Evolutionary conservation across 2,888 invertebrate species (phyloP), one percentile per base, ranked within the genome.

Genomic region (Sarcophaga variegata): DNA sequence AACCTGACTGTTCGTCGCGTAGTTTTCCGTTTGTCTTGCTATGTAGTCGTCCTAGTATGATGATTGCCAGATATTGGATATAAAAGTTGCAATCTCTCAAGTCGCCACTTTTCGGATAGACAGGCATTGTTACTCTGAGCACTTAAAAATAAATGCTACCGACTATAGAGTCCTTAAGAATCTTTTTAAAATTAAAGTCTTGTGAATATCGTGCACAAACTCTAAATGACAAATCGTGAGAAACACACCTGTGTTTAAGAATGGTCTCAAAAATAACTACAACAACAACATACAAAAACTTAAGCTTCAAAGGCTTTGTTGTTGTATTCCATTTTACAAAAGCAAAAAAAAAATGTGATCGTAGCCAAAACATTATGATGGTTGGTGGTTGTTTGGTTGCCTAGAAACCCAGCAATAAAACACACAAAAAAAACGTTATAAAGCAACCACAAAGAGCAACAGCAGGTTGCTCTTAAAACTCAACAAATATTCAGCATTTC

Each of bases 161-260:
- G 47, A 22, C 2, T 71, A 6, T 69, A 63, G n/a, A 20, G 12
- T 27, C 37, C 3, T 25, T 54, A 54, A 17, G 54, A 54, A 54
- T 54, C 14, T 54, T 54, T 60, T 8, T 22, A 66, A 76, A 82
- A 12, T 17, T 60, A 37, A 37, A 77, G 12, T 11, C 20, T 14
- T 0, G 14, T 69, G 62, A 47, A 81, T 84, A 82, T 84, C 87
- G 84, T 84, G 87, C 81, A 81, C 74, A 81, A 81, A 75, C 76
- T 85, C 75, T 82, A 86, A 88, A 88, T 88, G 87, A 87, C 89
- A 87, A 88, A 89, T 88, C 89, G 89, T 89, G 89, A 89, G 88
- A 89, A 89, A 85, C 87, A 88, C 88, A 89, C 88, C 89, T 89
- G 89, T 87, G 80, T 72, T 66, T 37, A 77, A 81, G 81, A 81